Percentiles rank a stretch among this genome's conserved stretches.
Evolutionary conservation across 2,113 vertebrate species (phyloP).

Genomic region (Sylvia atricapilla): DNA sequence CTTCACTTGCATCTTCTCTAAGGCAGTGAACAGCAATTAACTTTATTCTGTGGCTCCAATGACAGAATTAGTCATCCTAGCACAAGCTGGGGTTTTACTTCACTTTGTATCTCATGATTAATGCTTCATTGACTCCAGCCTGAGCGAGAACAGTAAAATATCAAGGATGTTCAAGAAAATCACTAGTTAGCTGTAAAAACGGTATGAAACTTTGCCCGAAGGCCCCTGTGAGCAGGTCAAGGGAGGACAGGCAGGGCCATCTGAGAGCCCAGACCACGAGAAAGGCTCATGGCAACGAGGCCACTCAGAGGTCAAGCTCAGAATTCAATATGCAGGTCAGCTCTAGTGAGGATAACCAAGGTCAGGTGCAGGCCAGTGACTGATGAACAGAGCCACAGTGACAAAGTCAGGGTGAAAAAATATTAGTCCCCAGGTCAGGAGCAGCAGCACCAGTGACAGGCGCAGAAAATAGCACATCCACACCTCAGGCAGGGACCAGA

Average conservation of each 20-base stretch:
- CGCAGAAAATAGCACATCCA: neutral
- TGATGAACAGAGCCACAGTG: neutral
- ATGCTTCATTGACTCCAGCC: neutral
- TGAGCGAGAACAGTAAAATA: neutral
- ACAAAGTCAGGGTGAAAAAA: neutral
- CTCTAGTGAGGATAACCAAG: neutral
- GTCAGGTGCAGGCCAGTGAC: neutral
- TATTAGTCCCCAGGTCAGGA: neutral
- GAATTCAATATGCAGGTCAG: neutral
- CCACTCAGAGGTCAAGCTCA: neutral
- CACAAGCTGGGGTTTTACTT: neutral
- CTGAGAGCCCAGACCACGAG: neutral
- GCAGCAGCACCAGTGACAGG: neutral
- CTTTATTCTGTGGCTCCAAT: neutral
- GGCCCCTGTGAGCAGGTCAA: neutral
- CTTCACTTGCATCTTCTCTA: neutral
- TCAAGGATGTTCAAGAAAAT: neutral
- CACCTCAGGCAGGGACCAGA: neutral
- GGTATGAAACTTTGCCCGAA: neutral
- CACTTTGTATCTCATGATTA: neutral
- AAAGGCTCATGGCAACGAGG: neutral
- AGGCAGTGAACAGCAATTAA: neutral
- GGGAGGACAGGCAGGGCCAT: neutral
- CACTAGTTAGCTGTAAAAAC: neutral
- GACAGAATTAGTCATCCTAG: fast-evolving